phyloP scores from a whole-genome alignment of 2,113 vertebrate species.

The Lethenteron camtschaticum region DNA sequence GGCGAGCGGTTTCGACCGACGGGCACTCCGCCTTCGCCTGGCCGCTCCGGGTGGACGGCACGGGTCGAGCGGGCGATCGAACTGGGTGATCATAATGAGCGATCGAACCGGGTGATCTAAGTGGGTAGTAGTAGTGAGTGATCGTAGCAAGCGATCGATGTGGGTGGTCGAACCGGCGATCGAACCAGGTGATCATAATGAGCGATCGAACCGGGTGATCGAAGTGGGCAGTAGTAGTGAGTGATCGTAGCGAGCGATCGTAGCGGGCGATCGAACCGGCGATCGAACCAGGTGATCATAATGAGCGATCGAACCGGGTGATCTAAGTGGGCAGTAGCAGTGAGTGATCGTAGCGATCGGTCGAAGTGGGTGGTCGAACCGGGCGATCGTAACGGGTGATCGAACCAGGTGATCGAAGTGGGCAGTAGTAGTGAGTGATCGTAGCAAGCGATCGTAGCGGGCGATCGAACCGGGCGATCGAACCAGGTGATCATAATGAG shows the following conservation, averaged over 20 bases:
- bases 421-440: too few relatives aligned
- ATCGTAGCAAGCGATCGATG: neutral
- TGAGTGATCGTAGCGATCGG: neutral
- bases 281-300: neutral
- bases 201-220: neutral
- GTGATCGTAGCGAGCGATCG: neutral
- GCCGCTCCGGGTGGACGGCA: neutral
- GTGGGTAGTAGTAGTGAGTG: neutral
- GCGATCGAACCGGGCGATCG: too few relatives aligned
- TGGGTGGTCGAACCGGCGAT: neutral
- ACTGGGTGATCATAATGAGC: neutral
- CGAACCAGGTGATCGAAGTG: too few relatives aligned
- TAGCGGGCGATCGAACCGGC: neutral
- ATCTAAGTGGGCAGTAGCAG: neutral
- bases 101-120: neutral
- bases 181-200: neutral
- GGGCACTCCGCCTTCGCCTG: neutral
- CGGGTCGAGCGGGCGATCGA: neutral
- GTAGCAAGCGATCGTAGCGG: too few relatives aligned
- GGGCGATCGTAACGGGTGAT: too few relatives aligned
- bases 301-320: neutral
- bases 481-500: too few relatives aligned
- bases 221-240: too few relatives aligned
- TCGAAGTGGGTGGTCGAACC: too few relatives aligned
- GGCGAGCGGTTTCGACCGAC: neutral